Conservation (phyloP, 1,140 invertebrate species). For the Pinna nobilis region DNA sequence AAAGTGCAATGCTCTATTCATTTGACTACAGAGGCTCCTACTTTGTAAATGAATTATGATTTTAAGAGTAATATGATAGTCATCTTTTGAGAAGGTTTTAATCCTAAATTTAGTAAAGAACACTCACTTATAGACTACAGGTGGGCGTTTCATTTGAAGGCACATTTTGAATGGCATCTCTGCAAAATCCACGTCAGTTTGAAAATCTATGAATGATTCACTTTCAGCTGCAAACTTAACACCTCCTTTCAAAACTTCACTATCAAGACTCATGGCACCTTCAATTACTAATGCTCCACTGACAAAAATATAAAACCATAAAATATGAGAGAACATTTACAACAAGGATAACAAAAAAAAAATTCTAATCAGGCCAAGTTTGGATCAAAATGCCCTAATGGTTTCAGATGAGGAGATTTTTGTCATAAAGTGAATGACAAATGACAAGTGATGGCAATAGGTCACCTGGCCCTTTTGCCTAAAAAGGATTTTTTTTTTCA, state of each 20-base stretch:
- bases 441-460: no score
- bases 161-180: conserved; percentile 84
- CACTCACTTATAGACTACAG: conserved; percentile 82
- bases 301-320: conserved; percentile 64
- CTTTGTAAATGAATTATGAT: no score
- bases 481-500: no score
- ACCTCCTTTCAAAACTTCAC: conserved; percentile 82
- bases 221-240: conserved; percentile 83
- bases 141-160: conserved; percentile 85
- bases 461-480: no score
- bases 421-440: no score
- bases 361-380: neutral
- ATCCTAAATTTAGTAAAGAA: conserved; percentile 45
- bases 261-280: conserved; percentile 81
- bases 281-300: conserved; percentile 83
- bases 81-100: no score
- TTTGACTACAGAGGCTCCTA: no score
- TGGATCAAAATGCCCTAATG: no score
- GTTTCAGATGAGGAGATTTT: no score
- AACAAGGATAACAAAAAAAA: neutral
- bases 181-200: conserved; percentile 88
- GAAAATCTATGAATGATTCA: conserved; percentile 84
- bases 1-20: no score
- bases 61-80: no score
- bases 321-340: conserved; percentile 9